Evolutionary conservation across 2,888 invertebrate species (phyloP).

Genomic region (Mechanitis messenoides): DNA sequence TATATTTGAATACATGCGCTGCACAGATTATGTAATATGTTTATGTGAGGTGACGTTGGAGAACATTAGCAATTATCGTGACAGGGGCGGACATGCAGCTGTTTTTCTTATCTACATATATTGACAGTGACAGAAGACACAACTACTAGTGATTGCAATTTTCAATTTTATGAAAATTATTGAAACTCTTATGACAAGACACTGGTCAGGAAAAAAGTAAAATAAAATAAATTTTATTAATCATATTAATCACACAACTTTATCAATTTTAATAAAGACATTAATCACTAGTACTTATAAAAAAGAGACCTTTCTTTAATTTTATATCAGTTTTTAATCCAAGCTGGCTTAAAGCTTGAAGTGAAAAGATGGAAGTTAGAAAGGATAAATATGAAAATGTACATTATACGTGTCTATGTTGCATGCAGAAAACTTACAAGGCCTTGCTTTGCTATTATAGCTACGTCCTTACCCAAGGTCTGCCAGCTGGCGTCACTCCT

Average conservation of each 20-base stretch:
- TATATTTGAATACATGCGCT: conserved; percentile 1
- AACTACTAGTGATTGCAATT: not conserved
- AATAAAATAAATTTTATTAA: conserved; percentile 9
- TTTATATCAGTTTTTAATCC: conserved; percentile 2
- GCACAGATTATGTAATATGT: conserved; percentile 29
- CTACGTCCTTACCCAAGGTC: conserved; percentile 68
- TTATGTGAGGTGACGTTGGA: conserved; percentile 20
- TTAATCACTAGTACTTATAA: not conserved
- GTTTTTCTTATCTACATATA: conserved; percentile 16
- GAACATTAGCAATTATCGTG: conserved; percentile 32
- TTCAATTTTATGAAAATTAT: not conserved
- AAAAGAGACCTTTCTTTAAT: not conserved
- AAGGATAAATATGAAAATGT: conserved; percentile 2
- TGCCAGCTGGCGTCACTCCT: conserved; percentile 64
- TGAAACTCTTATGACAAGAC: not conserved
- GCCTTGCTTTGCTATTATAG: conserved; percentile 67
- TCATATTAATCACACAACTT: not conserved
- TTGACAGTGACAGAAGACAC: too few species aligned
- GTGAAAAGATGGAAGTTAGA: not conserved
- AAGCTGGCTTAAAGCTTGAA: not conserved
- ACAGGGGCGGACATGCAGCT: conserved; percentile 30
- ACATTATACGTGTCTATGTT: conserved; percentile 28
- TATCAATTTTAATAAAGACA: too few species aligned
- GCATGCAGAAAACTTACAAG: conserved; percentile 61
- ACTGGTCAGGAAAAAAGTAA: not conserved